Percentiles rank a stretch among this genome's conserved stretches.
phyloP scores from a whole-genome alignment of 2,797 vertebrate species.

The Setipinna tenuifilis region DNA sequence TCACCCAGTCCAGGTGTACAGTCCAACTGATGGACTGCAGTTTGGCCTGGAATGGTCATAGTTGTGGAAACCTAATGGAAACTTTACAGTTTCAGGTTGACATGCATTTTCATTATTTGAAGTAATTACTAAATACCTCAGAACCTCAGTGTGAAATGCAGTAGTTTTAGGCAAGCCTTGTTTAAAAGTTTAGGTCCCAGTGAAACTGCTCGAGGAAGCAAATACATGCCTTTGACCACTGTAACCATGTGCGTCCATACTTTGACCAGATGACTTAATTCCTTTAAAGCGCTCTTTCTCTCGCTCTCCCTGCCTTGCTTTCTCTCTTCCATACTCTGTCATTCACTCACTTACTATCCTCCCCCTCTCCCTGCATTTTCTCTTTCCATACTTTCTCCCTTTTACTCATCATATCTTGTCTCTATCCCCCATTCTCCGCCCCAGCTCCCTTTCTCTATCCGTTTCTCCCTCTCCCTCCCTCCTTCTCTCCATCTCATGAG shows the following conservation, averaged over 20 bases:
- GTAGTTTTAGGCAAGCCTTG: not conserved
- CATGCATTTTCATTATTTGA: not conserved
- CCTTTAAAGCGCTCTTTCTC: not conserved
- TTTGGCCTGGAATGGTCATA: not conserved
- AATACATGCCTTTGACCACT: not conserved
- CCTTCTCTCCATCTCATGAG: slow-evolving; percentile 20
- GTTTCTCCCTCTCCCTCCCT: not conserved
- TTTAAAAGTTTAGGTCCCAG: not conserved
- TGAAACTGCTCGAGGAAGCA: not conserved
- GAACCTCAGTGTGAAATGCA: not conserved
- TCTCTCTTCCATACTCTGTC: not conserved
- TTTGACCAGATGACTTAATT: not conserved
- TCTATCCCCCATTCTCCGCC: not conserved
- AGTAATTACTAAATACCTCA: not conserved
- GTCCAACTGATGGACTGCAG: not conserved
- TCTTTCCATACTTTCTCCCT: too few relatives aligned
- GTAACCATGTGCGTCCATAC: not conserved
- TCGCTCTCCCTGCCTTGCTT: not conserved
- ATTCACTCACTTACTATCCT: not conserved
- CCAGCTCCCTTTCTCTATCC: not conserved
- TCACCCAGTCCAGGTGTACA: too few relatives aligned
- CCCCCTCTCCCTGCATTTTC: not conserved
- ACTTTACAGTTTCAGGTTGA: not conserved
- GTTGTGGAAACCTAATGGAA: not conserved
- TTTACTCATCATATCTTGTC: too few relatives aligned